Evolutionary conservation across 2,888 invertebrate genomes (phyloP).

Genomic region (Eupithecia inturbata): DNA sequence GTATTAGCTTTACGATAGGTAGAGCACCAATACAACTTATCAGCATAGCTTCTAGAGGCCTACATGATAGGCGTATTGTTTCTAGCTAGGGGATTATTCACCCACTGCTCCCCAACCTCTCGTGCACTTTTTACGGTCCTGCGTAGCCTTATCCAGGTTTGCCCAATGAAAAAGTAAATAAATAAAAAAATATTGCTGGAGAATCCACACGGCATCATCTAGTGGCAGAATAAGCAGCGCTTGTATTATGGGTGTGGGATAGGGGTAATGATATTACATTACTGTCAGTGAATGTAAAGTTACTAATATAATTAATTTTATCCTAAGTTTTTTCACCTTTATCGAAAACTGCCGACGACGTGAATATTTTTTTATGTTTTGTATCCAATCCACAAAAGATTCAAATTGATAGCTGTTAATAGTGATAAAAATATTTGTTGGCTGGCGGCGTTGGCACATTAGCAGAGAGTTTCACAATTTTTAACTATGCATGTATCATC

Average conservation of each 20-base stretch:
- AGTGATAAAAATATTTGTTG: constrained; percentile 32
- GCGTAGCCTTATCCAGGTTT: too few relatives aligned
- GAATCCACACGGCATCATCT: too few relatives aligned
- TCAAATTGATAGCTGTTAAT: constrained; percentile 7
- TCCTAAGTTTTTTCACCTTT: neutral
- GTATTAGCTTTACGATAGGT: neutral
- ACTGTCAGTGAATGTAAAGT: too few relatives aligned
- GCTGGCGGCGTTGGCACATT: constrained; percentile 32
- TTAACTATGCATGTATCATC: constrained; percentile 27
- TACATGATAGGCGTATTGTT: too few relatives aligned
- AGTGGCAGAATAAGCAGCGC: too few relatives aligned
- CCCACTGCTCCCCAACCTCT: neutral
- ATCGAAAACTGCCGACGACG: neutral
- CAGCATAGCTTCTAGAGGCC: neutral
- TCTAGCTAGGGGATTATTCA: neutral
- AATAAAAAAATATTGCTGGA: too few relatives aligned
- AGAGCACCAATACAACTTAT: neutral
- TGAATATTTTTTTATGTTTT: neutral
- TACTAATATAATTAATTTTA: neutral
- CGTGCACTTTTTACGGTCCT: neutral
- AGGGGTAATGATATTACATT: too few relatives aligned
- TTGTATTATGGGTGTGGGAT: too few relatives aligned
- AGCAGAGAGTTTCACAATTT: constrained; percentile 31
- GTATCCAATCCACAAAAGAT: constrained; percentile 47
- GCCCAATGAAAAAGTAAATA: too few relatives aligned